These are phyloP conservation scores for Bibio marci DNA, from an alignment of 2,888 invertebrate genomes.

Conservation along the genomic window DNA sequence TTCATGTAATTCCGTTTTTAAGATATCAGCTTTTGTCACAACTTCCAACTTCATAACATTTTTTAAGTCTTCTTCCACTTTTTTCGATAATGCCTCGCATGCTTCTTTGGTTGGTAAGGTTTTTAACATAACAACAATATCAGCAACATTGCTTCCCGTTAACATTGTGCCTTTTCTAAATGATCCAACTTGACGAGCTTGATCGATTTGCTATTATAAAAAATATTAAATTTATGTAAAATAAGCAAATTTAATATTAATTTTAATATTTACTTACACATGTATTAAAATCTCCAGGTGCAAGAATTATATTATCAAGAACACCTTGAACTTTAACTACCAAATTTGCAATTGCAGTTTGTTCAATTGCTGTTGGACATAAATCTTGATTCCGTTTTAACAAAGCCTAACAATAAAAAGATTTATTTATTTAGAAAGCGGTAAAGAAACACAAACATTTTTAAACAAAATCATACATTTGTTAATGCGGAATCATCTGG, in stretches of 20 bases:
- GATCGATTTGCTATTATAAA: conserved; percentile 58
- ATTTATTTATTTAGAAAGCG: conserved; percentile 7
- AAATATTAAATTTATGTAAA: too few species aligned
- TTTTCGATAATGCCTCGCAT: conserved; percentile 78
- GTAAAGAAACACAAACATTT: conserved; percentile 4
- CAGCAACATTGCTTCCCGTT: conserved; percentile 86
- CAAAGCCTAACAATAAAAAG: conserved; percentile 44
- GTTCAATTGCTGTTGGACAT: conserved; percentile 78
- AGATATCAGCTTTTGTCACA: conserved; percentile 38
- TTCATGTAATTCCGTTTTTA: conserved; percentile 36
- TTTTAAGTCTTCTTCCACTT: conserved; percentile 75
- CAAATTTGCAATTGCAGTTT: conserved; percentile 79
- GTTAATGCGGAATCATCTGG: conserved; percentile 75
- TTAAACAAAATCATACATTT: conserved; percentile 36
- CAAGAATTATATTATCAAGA: conserved; percentile 83
- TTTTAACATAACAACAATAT: conserved; percentile 91
- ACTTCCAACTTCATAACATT: conserved; percentile 44
- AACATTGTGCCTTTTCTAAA: conserved; percentile 98
- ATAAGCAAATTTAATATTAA: not conserved
- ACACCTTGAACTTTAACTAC: conserved; percentile 92
- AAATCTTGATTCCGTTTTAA: conserved; percentile 84
- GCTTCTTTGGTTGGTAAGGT: conserved; percentile 92
- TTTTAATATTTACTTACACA: conserved; percentile 52
- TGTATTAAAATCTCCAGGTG: conserved; percentile 85
- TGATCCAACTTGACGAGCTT: conserved; percentile 92